Conservation (phyloP, 2,888 invertebrate genomes). For the Subacronicta megacephala region DNA sequence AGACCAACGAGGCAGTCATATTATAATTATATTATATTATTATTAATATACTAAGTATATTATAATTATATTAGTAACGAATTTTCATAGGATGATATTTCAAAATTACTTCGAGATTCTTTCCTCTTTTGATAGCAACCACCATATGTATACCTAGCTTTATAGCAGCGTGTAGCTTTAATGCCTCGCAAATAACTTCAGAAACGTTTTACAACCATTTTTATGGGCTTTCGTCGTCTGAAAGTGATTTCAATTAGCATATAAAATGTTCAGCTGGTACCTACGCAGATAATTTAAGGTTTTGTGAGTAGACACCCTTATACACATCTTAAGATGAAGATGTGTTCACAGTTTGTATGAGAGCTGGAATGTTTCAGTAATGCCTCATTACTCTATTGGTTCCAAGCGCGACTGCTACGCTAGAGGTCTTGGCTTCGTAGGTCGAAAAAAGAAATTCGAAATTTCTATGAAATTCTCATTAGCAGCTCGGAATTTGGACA, state of each 20-base stretch:
- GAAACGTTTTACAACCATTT: constrained; percentile 54
- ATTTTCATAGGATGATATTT: too few relatives aligned
- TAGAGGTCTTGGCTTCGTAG: too few relatives aligned
- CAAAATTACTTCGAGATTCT: constrained; percentile 2
- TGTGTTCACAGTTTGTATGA: constrained; percentile 4
- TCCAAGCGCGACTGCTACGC: too few relatives aligned
- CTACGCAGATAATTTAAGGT: constrained; percentile 60
- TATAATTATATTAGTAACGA: too few relatives aligned
- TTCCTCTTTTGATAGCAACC: constrained; percentile 9
- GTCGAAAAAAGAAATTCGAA: too few relatives aligned
- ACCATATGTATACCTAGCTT: not conserved
- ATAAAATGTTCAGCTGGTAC: constrained; percentile 65
- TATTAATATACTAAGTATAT: too few relatives aligned
- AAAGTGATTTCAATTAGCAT: constrained; percentile 69
- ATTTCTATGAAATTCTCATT: too few relatives aligned
- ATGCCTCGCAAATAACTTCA: constrained; percentile 36
- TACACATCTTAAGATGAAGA: constrained; percentile 4
- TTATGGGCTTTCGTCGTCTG: constrained; percentile 53
- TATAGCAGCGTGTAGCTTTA: constrained; percentile 17
- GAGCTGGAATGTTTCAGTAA: too few relatives aligned
- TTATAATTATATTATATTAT: too few relatives aligned
- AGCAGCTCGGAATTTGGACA: too few relatives aligned
- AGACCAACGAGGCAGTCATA: too few relatives aligned
- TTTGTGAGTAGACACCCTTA: constrained; percentile 34
- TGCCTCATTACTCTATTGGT: too few relatives aligned